These are phyloP conservation scores for Phengaris arion DNA, from an alignment of 2,888 invertebrate genomes.

Conservation along the genomic window DNA sequence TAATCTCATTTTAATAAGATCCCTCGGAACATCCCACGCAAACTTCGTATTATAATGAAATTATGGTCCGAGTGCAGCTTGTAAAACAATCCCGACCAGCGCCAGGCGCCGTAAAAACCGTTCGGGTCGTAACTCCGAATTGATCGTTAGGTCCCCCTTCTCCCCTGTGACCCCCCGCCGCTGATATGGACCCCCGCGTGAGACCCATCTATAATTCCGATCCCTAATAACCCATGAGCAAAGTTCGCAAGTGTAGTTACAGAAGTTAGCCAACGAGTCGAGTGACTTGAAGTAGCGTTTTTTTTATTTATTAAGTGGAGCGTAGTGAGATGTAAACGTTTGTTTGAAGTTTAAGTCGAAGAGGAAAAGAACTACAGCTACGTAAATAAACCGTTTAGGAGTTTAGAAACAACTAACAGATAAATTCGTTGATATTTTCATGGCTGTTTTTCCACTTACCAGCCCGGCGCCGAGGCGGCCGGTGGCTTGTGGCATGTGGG, in stretches of 20 bases:
- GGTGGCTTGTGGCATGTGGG: too few species aligned
- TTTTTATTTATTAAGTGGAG: background rate
- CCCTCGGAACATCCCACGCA: background rate
- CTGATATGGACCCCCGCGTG: background rate
- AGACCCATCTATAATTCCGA: conserved; percentile 10
- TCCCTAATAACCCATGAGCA: conserved; percentile 9
- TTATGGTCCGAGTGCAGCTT: conserved; percentile 1
- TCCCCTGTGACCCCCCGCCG: background rate
- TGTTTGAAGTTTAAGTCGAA: too few species aligned
- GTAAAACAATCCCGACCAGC: background rate
- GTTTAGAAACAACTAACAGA: too few species aligned
- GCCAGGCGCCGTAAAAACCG: background rate
- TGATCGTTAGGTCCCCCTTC: background rate
- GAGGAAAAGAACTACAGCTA: too few species aligned
- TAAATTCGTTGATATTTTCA: too few species aligned
- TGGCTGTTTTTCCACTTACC: too few species aligned
- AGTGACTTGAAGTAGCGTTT: background rate
- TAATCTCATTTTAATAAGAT: background rate
- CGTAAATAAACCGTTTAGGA: too few species aligned
- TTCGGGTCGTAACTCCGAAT: background rate
- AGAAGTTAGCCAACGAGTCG: background rate
- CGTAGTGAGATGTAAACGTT: background rate
- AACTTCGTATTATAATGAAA: background rate
- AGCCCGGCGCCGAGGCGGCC: too few species aligned
- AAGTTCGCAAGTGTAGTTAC: conserved; percentile 11